Conservation (phyloP, 2,113 vertebrate species). For the Gnathonemus echidnorhynchus region DNA sequence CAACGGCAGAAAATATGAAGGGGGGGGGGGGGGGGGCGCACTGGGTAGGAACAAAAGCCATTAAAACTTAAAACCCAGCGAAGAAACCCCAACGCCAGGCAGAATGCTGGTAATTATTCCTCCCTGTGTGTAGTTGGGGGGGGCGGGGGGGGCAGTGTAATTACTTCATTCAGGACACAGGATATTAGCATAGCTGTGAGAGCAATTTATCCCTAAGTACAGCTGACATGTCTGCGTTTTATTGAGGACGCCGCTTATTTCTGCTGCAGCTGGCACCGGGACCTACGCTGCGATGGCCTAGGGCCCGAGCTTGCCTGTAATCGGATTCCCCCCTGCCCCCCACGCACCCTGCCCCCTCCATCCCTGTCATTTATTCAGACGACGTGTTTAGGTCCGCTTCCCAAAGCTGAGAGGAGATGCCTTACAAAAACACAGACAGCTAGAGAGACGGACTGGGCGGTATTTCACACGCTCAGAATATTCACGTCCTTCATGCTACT, state of each 20-base stretch:
- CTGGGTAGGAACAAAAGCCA: no score
- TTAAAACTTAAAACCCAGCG: no score
- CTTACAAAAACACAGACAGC: background rate
- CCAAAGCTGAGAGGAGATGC: no score
- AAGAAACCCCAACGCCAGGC: no score
- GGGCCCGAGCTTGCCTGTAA: conserved; percentile 1
- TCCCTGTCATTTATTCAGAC: background rate
- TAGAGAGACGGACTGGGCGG: background rate
- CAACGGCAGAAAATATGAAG: background rate
- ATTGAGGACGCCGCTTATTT: conserved; percentile 33
- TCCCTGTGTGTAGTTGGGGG: no score
- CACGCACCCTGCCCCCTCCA: background rate
- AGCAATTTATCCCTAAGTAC: conserved; percentile 46
- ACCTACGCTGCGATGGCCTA: background rate
- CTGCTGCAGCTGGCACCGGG: conserved; percentile 9
- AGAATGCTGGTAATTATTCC: no score
- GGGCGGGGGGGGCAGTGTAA: conserved; percentile 32
- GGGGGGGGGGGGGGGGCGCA: background rate
- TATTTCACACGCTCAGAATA: background rate
- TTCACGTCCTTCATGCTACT: background rate
- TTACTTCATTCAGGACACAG: conserved; percentile 45
- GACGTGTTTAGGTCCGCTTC: background rate
- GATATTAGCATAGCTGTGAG: conserved; percentile 47
- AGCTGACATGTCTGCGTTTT: conserved; percentile 37
- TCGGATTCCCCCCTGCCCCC: conserved; percentile 5